Evolutionary conservation across 2,113 vertebrate species (phyloP).

Genomic region (Desmodus rotundus): DNA sequence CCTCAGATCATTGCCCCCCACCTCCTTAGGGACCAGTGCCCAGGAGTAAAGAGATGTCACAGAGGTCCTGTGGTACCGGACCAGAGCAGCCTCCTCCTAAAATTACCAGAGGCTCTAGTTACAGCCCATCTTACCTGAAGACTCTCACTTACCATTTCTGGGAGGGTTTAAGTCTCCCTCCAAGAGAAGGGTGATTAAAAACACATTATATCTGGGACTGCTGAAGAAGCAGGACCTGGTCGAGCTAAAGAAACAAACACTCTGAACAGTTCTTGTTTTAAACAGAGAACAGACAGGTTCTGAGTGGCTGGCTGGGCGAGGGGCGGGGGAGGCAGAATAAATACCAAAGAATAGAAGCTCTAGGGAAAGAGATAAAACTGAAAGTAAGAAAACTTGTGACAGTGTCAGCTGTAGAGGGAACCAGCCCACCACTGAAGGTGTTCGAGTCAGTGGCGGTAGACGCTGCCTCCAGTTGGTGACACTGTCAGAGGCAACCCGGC

Average conservation of each 20-base stretch:
- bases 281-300: neutral
- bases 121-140: neutral
- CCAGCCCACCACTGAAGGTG: no score
- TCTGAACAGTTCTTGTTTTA: neutral
- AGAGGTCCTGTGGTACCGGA: neutral
- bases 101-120: neutral
- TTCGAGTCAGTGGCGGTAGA: accelerated
- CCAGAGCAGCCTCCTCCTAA: neutral
- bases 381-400: neutral
- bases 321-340: neutral
- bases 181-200: neutral
- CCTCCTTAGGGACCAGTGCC: neutral
- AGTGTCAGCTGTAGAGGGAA: neutral
- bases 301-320: neutral
- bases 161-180: neutral
- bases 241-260: neutral
- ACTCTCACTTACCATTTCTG: neutral
- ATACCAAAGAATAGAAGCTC: neutral
- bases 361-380: neutral
- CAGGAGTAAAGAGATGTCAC: neutral
- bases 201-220: neutral
- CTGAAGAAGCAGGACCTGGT: neutral
- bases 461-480: no score
- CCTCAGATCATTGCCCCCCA: neutral
- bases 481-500: neutral